These are phyloP conservation scores for Branchinecta lynchi DNA, from an alignment of 1,140 invertebrate genomes.

Conservation along the genomic window DNA sequence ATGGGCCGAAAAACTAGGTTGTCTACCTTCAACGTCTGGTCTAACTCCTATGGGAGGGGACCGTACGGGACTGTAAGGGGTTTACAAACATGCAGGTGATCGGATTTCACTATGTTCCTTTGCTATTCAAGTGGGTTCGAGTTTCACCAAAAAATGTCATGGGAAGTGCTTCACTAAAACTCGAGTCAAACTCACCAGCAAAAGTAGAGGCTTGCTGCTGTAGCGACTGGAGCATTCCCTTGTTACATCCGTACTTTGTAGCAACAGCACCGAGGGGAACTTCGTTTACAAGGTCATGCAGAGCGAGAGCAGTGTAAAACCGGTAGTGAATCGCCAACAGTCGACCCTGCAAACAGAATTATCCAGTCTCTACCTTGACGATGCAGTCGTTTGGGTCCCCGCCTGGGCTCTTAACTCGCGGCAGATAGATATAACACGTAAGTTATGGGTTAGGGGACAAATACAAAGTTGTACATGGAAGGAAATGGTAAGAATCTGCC, in stretches of 20 bases:
- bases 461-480: too few species aligned
- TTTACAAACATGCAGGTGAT: too few species aligned
- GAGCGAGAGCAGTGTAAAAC: conserved; percentile 80
- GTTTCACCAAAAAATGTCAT: background rate
- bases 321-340: conserved; percentile 39
- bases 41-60: too few species aligned
- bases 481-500: too few species aligned
- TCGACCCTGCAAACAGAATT: conserved; percentile 33
- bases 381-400: too few species aligned
- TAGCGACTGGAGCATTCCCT: conserved; percentile 73
- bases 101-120: background rate
- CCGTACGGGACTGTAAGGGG: too few species aligned
- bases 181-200: conserved; percentile 48
- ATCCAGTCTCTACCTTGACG: background rate
- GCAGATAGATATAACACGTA: too few species aligned
- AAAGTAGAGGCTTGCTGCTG: conserved; percentile 92
- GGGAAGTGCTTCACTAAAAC: too few species aligned
- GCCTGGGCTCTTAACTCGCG: too few species aligned
- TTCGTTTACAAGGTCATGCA: conserved; percentile 88
- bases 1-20: too few species aligned
- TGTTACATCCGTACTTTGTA: conserved; percentile 63
- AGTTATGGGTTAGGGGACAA: too few species aligned
- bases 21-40: too few species aligned
- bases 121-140: conserved; percentile 13
- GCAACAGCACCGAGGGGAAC: conserved; percentile 59